phyloP scores from a whole-genome alignment of 2,797 vertebrate genomes.

The Semotilus atromaculatus region DNA sequence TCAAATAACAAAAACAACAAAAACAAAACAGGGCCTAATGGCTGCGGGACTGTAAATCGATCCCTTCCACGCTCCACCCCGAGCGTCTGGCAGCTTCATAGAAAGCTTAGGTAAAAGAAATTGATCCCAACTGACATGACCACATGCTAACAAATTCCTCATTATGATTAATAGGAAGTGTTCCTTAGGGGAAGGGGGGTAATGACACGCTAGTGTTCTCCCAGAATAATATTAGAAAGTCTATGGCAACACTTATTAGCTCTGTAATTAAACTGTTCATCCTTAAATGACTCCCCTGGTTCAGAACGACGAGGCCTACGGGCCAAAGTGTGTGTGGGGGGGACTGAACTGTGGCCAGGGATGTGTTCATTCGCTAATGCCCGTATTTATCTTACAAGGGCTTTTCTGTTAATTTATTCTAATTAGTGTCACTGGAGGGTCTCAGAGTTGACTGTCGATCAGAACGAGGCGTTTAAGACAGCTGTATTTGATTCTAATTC shows the following conservation, averaged over 20 bases:
- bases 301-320: constrained; percentile 45
- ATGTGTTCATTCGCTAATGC: constrained; percentile 40
- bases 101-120: constrained; percentile 56
- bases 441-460: constrained; percentile 11
- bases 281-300: constrained; percentile 52
- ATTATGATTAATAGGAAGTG: constrained; percentile 56
- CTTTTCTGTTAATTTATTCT: constrained; percentile 38
- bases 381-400: constrained; percentile 49
- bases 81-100: constrained; percentile 51
- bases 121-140: constrained; percentile 59
- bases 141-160: constrained; percentile 58
- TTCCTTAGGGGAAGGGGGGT: constrained; percentile 44
- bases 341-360: constrained; percentile 45
- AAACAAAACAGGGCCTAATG: constrained; percentile 66
- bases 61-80: constrained; percentile 45
- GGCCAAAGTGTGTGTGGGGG: constrained; percentile 28
- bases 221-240: constrained; percentile 51
- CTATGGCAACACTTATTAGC: constrained; percentile 53
- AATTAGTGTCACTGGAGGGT: constrained; percentile 42
- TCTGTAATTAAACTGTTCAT: constrained; percentile 56
- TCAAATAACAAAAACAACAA: constrained; percentile 79
- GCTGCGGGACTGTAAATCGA: constrained; percentile 57
- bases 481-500: not conserved
- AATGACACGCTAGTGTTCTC: constrained; percentile 53
- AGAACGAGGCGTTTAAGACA: constrained; percentile 27